Conservation (phyloP, 2,113 vertebrate species). For the Ceyx melanurus region DNA sequence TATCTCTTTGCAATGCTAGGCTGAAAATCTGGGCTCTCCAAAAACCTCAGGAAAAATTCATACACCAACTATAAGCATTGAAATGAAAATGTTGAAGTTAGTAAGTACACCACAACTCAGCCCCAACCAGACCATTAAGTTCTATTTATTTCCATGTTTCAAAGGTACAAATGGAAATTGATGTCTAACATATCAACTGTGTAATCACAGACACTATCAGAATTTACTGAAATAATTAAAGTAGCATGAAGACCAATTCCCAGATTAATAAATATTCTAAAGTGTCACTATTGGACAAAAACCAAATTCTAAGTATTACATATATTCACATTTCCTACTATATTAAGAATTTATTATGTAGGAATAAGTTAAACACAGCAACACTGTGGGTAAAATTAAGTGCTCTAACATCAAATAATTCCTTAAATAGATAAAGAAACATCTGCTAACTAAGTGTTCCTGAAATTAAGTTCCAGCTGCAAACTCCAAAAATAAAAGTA, state of each 20-base stretch:
- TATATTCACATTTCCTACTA: not conserved
- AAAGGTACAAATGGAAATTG: not conserved
- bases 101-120: not conserved
- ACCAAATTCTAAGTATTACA: not conserved
- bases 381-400: not conserved
- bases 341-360: not conserved
- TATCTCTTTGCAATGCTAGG: slow-evolving; percentile 93
- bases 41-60: slow-evolving; percentile 96
- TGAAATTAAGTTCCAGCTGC: not conserved
- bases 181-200: not conserved
- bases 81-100: not conserved
- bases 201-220: not conserved
- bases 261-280: not conserved
- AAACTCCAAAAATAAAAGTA: not conserved
- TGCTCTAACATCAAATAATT: not conserved
- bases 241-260: not conserved
- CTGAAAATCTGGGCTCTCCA: slow-evolving; percentile 98
- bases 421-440: not conserved
- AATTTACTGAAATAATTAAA: not conserved
- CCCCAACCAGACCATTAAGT: not conserved
- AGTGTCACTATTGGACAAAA: not conserved
- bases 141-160: not conserved
- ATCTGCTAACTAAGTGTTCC: not conserved
- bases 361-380: not conserved
- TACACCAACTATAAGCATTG: slow-evolving; percentile 87